Conservation (phyloP, 2,888 invertebrate genomes). For the Euclidia mi region DNA sequence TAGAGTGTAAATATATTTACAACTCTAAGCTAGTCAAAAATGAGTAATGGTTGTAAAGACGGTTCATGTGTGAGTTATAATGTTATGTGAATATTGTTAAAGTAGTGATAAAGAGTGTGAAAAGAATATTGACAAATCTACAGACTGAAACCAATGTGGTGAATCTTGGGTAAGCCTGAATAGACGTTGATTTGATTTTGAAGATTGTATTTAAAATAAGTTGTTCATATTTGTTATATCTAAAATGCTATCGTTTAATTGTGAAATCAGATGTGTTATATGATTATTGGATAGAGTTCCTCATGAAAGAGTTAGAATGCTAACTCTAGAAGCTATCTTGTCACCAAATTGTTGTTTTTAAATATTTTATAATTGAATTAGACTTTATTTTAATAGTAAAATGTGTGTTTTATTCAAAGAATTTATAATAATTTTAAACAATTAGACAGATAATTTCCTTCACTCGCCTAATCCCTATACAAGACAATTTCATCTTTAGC, state of each 20-base stretch:
- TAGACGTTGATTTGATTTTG: not conserved
- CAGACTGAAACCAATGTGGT: too few relatives aligned
- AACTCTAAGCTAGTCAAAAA: slow-evolving; percentile 10
- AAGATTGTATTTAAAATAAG: slow-evolving; percentile 2
- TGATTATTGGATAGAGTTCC: slow-evolving; percentile 78
- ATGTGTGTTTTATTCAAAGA: slow-evolving; percentile 31
- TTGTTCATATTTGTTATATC: slow-evolving; percentile 2
- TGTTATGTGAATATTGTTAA: not conserved
- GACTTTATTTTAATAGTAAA: slow-evolving; percentile 48
- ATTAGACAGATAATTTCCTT: too few relatives aligned
- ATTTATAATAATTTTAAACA: too few relatives aligned
- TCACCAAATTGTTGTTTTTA: slow-evolving; percentile 85
- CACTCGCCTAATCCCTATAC: too few relatives aligned
- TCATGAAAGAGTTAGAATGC: slow-evolving; percentile 66
- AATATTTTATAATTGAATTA: slow-evolving; percentile 77
- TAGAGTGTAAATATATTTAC: not conserved
- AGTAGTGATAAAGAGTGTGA: not conserved
- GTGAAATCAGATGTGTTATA: slow-evolving; percentile 40
- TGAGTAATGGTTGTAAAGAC: not conserved
- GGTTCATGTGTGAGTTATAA: not conserved
- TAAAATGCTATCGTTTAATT: slow-evolving; percentile 51
- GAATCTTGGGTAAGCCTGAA: too few relatives aligned
- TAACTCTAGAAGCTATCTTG: slow-evolving; percentile 85
- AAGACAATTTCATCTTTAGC: too few relatives aligned
- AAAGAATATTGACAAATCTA: not conserved